Percentiles rank a stretch among this genome's conserved stretches.
Evolutionary conservation across 1,140 invertebrate species (phyloP).

Genomic region (Epicauta chinensis): DNA sequence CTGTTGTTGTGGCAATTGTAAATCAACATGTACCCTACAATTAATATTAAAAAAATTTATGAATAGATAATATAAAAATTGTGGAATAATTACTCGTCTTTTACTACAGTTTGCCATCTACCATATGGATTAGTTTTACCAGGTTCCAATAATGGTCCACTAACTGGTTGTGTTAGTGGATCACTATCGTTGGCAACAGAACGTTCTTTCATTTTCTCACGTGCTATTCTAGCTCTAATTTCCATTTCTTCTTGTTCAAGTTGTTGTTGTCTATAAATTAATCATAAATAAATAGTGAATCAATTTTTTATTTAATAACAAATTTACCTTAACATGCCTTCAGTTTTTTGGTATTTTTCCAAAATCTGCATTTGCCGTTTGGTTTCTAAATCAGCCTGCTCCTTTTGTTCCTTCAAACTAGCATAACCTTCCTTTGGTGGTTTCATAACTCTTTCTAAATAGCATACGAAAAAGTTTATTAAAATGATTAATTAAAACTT

Average conservation of each 20-base stretch:
- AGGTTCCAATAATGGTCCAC: constrained; percentile 44
- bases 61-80: not conserved
- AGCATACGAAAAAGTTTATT: constrained; percentile 16
- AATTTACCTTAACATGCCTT: constrained; percentile 32
- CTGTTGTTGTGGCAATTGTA: constrained; percentile 51
- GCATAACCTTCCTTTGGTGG: constrained; percentile 58
- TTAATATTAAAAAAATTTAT: too few relatives aligned
- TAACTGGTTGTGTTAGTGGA: constrained; percentile 20
- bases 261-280: constrained; percentile 31
- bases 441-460: constrained; percentile 57
- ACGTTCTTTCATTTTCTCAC: constrained; percentile 38
- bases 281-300: not conserved
- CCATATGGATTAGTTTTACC: constrained; percentile 57
- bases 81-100: constrained; percentile 28
- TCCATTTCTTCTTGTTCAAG: constrained; percentile 45
- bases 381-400: constrained; percentile 40
- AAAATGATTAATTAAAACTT: constrained; percentile 9
- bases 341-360: constrained; percentile 44
- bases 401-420: constrained; percentile 55
- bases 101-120: constrained; percentile 55
- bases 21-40: constrained; percentile 42
- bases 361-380: constrained; percentile 48
- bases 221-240: constrained; percentile 32
- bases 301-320: not conserved
- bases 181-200: constrained; percentile 28